Conservation (phyloP, 2,113 vertebrate species). For the Ursus arctos region DNA sequence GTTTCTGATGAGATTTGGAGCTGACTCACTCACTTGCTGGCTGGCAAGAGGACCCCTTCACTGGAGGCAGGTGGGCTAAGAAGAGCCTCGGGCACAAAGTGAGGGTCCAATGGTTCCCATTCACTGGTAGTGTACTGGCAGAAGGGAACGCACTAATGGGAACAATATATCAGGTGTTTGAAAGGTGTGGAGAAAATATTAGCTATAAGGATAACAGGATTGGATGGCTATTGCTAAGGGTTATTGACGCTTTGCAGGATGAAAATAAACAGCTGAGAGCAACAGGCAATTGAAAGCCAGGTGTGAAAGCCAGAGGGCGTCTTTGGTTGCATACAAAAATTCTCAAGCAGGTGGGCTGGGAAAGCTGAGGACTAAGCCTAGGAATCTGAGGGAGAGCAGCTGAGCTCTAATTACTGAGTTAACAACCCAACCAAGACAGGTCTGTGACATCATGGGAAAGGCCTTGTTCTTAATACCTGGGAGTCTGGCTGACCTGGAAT, state of each 20-base stretch:
- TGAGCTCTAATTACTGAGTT: neutral
- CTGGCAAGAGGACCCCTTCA: neutral
- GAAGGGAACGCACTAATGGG: neutral
- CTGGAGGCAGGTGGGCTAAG: neutral
- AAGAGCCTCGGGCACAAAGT: neutral
- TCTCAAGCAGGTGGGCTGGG: neutral
- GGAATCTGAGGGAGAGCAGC: neutral
- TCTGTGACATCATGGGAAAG: neutral
- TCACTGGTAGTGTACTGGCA: neutral
- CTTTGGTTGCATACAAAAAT: neutral
- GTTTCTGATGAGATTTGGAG: neutral
- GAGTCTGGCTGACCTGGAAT: neutral
- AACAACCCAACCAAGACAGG: neutral
- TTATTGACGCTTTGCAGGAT: slow-evolving; percentile 31
- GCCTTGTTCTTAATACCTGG: neutral
- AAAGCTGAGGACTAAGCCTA: neutral
- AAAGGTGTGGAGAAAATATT: slow-evolving; percentile 5
- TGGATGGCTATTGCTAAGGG: neutral
- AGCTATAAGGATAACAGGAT: neutral
- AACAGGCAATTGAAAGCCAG: slow-evolving; percentile 7
- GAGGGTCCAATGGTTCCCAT: neutral
- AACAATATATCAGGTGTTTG: neutral
- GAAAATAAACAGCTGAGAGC: slow-evolving; percentile 56
- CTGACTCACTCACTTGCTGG: neutral
- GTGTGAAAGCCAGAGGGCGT: slow-evolving; percentile 55